Conservation (phyloP, 2,888 invertebrate species). For the Furcula furcula region DNA sequence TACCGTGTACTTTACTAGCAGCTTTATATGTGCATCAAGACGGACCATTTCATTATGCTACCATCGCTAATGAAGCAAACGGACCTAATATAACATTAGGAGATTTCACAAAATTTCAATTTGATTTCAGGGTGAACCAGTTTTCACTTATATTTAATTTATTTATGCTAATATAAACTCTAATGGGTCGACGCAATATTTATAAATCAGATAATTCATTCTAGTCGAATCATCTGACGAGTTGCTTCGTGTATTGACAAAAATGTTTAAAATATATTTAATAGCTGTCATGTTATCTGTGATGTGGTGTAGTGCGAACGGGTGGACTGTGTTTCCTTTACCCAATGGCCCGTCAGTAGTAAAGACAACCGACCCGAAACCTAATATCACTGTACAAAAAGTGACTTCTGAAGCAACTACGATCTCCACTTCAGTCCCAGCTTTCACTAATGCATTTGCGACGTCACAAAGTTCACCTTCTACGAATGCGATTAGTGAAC, state of each 20-base stretch:
- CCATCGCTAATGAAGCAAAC: too few species aligned
- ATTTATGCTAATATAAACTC: conserved; percentile 45
- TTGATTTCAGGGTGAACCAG: conserved; percentile 52
- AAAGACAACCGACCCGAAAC: conserved; percentile 5
- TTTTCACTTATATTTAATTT: conserved; percentile 20
- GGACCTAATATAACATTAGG: neutral
- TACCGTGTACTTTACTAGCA: too few species aligned
- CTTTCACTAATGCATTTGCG: neutral
- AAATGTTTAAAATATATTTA: conserved; percentile 20
- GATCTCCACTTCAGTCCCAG: neutral
- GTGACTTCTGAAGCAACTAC: neutral
- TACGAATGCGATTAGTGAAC: conserved; percentile 12
- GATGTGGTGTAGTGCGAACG: conserved; percentile 17
- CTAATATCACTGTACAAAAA: conserved; percentile 3
- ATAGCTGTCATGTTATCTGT: conserved; percentile 17
- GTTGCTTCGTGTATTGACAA: conserved; percentile 18
- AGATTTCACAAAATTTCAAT: conserved; percentile 9
- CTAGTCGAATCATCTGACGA: conserved; percentile 18
- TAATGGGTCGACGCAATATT: conserved; percentile 27
- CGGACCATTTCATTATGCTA: too few species aligned
- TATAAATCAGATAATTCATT: conserved; percentile 27
- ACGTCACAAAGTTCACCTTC: conserved; percentile 3
- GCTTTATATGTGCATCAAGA: too few species aligned
- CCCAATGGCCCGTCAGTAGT: conserved; percentile 20
- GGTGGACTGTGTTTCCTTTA: conserved; percentile 45